phyloP scores from a whole-genome alignment of 2,888 invertebrate species.

The Nasonovia ribisnigri region DNA sequence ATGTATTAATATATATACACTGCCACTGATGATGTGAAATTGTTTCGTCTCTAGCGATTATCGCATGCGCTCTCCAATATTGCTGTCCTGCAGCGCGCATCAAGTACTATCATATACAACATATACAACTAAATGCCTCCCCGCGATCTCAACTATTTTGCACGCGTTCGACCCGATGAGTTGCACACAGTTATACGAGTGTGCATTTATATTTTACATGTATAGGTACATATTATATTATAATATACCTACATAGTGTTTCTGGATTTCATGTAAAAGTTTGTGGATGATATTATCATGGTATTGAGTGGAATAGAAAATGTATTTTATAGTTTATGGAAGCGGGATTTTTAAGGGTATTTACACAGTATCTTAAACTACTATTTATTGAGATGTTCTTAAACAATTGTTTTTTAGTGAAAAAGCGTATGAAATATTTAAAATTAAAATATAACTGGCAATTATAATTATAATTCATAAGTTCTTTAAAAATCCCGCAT shows the following conservation, averaged over 20 bases:
- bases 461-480: background rate
- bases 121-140: background rate
- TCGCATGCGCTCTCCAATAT: background rate
- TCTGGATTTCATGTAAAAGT: background rate
- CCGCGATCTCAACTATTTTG: background rate
- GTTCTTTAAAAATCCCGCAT: no score
- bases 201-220: background rate
- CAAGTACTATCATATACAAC: background rate
- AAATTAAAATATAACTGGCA: background rate
- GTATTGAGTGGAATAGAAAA: background rate
- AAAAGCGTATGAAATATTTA: background rate
- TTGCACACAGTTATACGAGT: background rate
- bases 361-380: background rate
- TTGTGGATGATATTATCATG: background rate
- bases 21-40: background rate
- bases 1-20: background rate
- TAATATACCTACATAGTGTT: background rate
- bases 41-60: background rate
- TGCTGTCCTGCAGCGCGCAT: background rate
- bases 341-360: background rate
- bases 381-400: background rate
- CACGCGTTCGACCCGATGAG: background rate
- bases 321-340: background rate
- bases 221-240: background rate
- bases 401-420: background rate